A percentile compares a stretch with the other conserved stretches of the same genome.
These are phyloP conservation scores for Diarsia brunnea DNA, from an alignment of 2,888 invertebrate species.

Conservation along the genomic window DNA sequence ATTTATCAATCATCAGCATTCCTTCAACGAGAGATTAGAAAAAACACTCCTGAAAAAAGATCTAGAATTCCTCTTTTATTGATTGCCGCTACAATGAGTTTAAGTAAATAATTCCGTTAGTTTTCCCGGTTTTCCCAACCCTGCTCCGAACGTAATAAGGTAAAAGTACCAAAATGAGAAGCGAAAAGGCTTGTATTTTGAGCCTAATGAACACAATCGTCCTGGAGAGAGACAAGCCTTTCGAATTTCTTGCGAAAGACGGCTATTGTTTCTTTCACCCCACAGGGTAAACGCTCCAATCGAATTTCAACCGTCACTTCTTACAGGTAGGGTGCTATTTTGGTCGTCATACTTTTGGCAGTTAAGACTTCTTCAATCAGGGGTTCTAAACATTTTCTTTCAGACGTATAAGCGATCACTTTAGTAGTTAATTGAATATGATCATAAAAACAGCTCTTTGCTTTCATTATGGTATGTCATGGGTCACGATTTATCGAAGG, in stretches of 20 bases:
- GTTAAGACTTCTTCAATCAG: not conserved
- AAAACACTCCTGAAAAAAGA: not conserved
- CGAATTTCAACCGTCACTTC: not conserved
- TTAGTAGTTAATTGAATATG: slow-evolving; percentile 51
- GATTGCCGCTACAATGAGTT: not conserved
- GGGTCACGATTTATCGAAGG: slow-evolving; percentile 5
- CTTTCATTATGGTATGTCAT: slow-evolving; percentile 32
- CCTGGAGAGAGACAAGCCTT: slow-evolving; percentile 57
- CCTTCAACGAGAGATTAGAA: not conserved
- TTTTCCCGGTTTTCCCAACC: slow-evolving; percentile 25
- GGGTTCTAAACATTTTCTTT: slow-evolving; percentile 28
- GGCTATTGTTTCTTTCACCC: slow-evolving; percentile 24
- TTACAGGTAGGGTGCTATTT: not conserved
- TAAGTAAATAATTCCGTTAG: slow-evolving; percentile 12
- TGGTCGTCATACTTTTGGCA: rapidly evolving
- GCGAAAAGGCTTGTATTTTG: slow-evolving; percentile 60
- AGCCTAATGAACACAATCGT: slow-evolving; percentile 60
- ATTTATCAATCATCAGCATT: not conserved
- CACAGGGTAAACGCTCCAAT: not conserved
- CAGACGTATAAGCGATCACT: slow-evolving; percentile 42
- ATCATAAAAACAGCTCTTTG: slow-evolving; percentile 53
- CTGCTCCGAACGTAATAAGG: slow-evolving; percentile 43
- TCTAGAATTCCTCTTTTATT: not conserved
- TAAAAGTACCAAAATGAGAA: slow-evolving; percentile 55
- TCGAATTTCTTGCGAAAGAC: slow-evolving; percentile 51